Percentiles rank a stretch among this genome's conserved stretches.
Evolutionary conservation across 2,888 invertebrate species (phyloP).

Genomic region (Netelia fuscicornis): DNA sequence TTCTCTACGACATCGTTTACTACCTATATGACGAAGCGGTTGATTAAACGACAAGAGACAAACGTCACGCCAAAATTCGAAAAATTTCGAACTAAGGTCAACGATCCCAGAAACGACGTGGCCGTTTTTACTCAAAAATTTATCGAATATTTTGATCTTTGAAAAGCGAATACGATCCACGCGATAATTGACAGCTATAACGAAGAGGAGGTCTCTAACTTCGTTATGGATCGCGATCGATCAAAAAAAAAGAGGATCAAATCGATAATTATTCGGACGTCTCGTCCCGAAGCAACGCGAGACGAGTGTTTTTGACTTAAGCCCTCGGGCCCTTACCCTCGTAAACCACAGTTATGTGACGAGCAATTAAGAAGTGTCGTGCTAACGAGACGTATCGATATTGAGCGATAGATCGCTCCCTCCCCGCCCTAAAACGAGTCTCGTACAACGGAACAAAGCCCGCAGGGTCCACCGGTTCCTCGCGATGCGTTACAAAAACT

Average conservation of each 20-base stretch:
- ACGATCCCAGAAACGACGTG: neutral
- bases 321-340: neutral
- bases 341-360: slow-evolving; percentile 4
- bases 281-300: neutral
- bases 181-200: neutral
- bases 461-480: neutral
- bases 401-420: slow-evolving; percentile 31
- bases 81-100: neutral
- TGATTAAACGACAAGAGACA: slow-evolving; percentile 27
- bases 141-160: neutral
- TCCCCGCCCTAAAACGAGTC: neutral
- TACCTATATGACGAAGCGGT: slow-evolving; percentile 26
- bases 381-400: slow-evolving; percentile 32
- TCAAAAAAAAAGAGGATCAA: neutral
- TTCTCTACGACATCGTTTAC: slow-evolving; percentile 24
- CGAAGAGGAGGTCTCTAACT: neutral
- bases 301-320: neutral
- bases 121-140: slow-evolving; percentile 17
- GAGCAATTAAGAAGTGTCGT: slow-evolving; percentile 28
- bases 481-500: neutral
- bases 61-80: neutral
- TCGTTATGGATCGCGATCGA: neutral
- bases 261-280: neutral
- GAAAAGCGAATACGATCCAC: neutral
- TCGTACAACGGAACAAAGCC: neutral